Evolutionary conservation across 2,888 invertebrate species (phyloP), one percentile per base, ranked within the genome.

Genomic region (Cordilura impudica): DNA sequence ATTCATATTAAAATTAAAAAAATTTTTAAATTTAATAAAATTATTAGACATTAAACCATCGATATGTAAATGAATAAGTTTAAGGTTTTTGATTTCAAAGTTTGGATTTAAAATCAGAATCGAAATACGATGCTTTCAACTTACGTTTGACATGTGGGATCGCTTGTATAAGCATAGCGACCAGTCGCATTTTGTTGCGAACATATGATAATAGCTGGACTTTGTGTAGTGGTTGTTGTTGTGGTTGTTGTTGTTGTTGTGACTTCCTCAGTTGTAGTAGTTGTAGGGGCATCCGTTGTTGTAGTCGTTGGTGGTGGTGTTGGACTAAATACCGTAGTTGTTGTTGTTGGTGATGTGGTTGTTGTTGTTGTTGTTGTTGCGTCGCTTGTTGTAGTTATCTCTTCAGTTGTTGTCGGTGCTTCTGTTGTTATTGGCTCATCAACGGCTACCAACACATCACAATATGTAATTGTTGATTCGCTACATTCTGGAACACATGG

Each of bases 71-170:
- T n/a, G n/a, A n/a, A n/a, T n/a, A n/a, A n/a, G n/a, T n/a, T n/a
- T n/a, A n/a, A n/a, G n/a, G n/a, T n/a, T n/a, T n/a, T n/a, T n/a
- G n/a, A n/a, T n/a, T n/a, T n/a, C n/a, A n/a, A n/a, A n/a, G n/a
- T n/a, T n/a, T n/a, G n/a, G n/a, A n/a, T n/a, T 10, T 7, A 5
- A 53, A 39, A 21, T 63, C 16, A 19, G 10, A 7, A 19, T 19
- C 2, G 8, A 19, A 19, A 47, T n/a, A n/a, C n/a, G 8, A 5
- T 8, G 23, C 2, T 0, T 45, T 56, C 8, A 14, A 71, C 78
- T 71, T 71, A 87, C 87, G 69, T 83, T 0, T 74, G 83, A 69
- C 88, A 87, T 0, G 31, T 80, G 0, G 80, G 83, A n/a, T 87
- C 86, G 31, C 81, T 81, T 0, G 84, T 78, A 39, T 82, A 61